Percentiles rank a stretch among this genome's conserved stretches.
Conservation (phyloP, 2,797 vertebrate genomes). For the Lutjanus campechanus region DNA sequence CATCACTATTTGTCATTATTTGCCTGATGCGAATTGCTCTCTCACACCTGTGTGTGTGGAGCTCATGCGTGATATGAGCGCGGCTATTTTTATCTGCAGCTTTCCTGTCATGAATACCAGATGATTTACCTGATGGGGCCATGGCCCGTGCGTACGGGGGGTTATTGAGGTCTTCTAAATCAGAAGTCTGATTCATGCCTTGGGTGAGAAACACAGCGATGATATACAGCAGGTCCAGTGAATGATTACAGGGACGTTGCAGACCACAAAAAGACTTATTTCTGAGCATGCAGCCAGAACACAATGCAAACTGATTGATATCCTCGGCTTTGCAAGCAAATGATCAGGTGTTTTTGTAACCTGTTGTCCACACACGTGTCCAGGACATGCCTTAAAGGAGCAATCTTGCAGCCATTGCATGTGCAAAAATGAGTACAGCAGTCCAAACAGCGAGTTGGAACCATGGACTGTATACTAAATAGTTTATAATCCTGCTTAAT, state of each 20-base stretch:
- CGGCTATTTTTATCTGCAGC: slow-evolving; percentile 61
- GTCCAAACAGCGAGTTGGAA: no score
- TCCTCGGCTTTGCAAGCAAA: slow-evolving; percentile 31
- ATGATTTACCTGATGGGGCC: slow-evolving; percentile 58
- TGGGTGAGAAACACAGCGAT: slow-evolving; percentile 32
- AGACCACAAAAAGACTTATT: slow-evolving; percentile 26
- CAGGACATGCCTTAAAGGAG: no score
- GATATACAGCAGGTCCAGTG: slow-evolving; percentile 34
- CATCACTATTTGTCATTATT: slow-evolving; percentile 45
- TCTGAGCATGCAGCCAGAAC: slow-evolving; percentile 19
- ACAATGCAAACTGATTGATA: slow-evolving; percentile 45
- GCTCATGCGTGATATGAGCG: slow-evolving; percentile 31
- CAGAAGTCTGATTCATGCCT: slow-evolving; percentile 43
- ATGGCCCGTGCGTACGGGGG: not conserved
- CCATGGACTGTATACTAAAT: no score
- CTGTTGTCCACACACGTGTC: no score
- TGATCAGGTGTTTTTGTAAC: slow-evolving; percentile 39
- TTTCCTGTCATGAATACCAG: slow-evolving; percentile 59
- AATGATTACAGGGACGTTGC: slow-evolving; percentile 23
- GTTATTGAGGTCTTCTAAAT: slow-evolving; percentile 56
- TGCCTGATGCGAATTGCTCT: slow-evolving; percentile 16
- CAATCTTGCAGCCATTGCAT: no score
- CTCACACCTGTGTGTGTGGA: slow-evolving; percentile 20
- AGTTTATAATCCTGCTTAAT: no score
- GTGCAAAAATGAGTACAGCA: no score